Evolutionary conservation across 2,888 invertebrate genomes (phyloP).

Genomic region (Thymelicus sylvestris): DNA sequence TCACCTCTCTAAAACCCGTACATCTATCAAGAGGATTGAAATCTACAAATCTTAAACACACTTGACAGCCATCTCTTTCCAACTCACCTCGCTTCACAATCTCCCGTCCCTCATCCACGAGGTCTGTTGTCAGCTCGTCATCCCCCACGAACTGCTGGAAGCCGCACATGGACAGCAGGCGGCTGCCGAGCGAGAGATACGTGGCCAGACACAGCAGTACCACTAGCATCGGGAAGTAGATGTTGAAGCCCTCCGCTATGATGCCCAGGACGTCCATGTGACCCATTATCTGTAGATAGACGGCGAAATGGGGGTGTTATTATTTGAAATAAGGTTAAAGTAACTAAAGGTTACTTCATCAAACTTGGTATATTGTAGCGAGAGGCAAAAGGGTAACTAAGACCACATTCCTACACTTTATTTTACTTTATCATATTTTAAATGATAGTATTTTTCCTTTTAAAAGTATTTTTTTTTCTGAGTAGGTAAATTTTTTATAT

Average conservation of each 20-base stretch:
- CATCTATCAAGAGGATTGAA: no score
- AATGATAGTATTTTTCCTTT: no score
- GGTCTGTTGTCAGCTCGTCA: slow-evolving; percentile 96
- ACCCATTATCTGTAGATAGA: slow-evolving; percentile 92
- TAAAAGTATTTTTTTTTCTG: no score
- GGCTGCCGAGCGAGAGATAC: slow-evolving; percentile 96
- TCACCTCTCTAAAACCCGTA: no score
- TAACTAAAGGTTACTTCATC: no score
- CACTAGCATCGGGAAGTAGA: slow-evolving; percentile 99
- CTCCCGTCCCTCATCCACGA: slow-evolving; percentile 97
- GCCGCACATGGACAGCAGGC: slow-evolving; percentile 94
- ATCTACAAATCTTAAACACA: no score
- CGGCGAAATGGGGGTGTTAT: neutral
- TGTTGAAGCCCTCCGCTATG: slow-evolving; percentile 98
- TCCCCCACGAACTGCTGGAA: slow-evolving; percentile 99
- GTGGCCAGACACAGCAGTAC: slow-evolving; percentile 95
- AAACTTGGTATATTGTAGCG: no score
- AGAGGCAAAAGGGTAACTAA: no score
- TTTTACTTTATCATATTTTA: no score
- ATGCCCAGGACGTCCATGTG: slow-evolving; percentile 99
- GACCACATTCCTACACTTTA: no score
- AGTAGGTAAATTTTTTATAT: no score
- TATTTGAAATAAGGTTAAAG: no score
- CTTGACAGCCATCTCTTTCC: slow-evolving; percentile 87
- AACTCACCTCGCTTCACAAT: slow-evolving; percentile 92